Base-by-base conservation (phyloP, 2,888 invertebrate species). In the Clivina fossor region DNA sequence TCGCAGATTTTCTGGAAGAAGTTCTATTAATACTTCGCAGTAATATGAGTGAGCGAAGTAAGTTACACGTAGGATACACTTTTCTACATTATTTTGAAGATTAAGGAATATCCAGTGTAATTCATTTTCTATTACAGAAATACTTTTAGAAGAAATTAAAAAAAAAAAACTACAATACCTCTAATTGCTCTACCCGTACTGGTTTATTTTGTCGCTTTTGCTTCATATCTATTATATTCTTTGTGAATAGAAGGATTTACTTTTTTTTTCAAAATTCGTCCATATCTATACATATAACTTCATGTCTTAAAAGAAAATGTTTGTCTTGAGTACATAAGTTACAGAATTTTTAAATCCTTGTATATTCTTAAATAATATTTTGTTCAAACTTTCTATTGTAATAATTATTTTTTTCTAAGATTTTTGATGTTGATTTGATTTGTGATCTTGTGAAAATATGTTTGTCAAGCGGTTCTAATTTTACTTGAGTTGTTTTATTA, bases 181-280 rank as follows among this genome's bases (percentile, higher is more conserved):
- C 40, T 24, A 9, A 40, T 40, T 18, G 22, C 40, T 8, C 22
- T 18, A 18, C 40, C 22, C 1, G 40, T 20, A 8, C 11, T 40
- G 7, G 40, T 24, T 40, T 22, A 20, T 20, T 40, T 40, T 8
- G 19, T 18, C 13, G 40, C 40, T 40, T 18, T 18, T 24, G 11
- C 22, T 20, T 40, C 40, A 20, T 40, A 40, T n/a, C 19, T 19
- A n/a, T 40, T 40, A 40, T 22, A 40, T n/a, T 40, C 19, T 4
- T 19, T 40, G 11, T 22, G 19, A n/a, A 22, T 22, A n/a, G 19
- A n/a, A 1, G 40, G 40, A 40, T 40, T 40, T 19, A 22, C 40
- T 3, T 40, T 40, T 20, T n/a, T 22, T n/a, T 9, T 40, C 19
- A 40, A 19, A 20, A 40, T 20, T 18, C 24, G 11, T 9, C 40